Base-by-base conservation (phyloP, 2,888 invertebrate genomes). In the Taenaris catops region DNA sequence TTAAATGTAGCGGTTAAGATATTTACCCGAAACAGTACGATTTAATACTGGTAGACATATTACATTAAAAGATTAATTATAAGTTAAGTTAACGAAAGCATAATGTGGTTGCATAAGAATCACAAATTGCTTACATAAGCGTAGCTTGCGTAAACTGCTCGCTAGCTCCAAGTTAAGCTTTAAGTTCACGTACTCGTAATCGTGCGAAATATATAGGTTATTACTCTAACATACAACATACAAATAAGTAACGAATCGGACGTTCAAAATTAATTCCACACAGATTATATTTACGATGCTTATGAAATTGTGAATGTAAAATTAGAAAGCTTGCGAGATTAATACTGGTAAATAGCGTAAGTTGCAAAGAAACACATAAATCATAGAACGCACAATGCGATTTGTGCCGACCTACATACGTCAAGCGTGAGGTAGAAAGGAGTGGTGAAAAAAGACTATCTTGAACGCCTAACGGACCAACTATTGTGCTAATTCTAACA, bases 71-170 rank as follows among this genome's bases (percentile, higher is more conserved):
- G n/a, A 23, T 19, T 1, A n/a, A 19, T 7, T 55, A 53, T 55
- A 52, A 64, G 54, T 56, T 28, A 17, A 26, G 38, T 45, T 35
- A 63, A 66, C 63, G 68, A 75, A 81, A 79, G 72, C 73, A 65
- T 65, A 55, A 53, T 49, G 51, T 46, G 50, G 68, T 80, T 81
- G 75, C 81, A 69, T 73, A 81, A 81, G 71, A 67, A 72, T 64
- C 66, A 60, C 64, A 63, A 72, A 67, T 66, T 63, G 64, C 71
- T 86, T 86, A 83, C 73, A 75, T 83, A 83, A 81, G 66, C 54
- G 53, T 51, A 49, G 56, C 68, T 83, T 81, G 73, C 80, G 79
- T 71, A 79, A 81, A 71, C 62, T 60, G 68, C 59, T 57, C 61
- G 69, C 63, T 61, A 55, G 52, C 60, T 61, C 58, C 61, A 63